Conservation (phyloP, 2,888 invertebrate species). For the Caenorhabditis uteleia region DNA sequence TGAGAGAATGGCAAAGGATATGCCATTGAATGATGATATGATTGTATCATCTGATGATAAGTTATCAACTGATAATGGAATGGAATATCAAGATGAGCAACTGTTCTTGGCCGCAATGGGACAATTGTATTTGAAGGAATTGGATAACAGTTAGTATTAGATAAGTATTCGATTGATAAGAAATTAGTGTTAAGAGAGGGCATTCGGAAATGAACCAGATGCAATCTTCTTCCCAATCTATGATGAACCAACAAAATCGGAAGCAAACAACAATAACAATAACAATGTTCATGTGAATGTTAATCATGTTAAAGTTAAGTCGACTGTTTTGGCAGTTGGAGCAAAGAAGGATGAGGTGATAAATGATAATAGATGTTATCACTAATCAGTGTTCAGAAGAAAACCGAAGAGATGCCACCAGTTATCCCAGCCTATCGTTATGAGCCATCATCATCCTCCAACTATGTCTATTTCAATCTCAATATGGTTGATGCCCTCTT, state of each 20-base stretch:
- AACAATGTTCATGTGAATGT: constrained; percentile 34
- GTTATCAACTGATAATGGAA: constrained; percentile 8
- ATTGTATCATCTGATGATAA: not conserved
- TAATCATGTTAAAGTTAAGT: constrained; percentile 19
- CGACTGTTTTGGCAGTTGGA: not conserved
- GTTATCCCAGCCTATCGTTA: constrained; percentile 10
- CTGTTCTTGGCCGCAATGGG: constrained; percentile 19
- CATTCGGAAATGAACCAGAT: constrained; percentile 13
- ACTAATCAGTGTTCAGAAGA: constrained; percentile 15
- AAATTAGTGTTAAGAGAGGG: too few relatives aligned
- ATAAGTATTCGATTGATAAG: too few relatives aligned
- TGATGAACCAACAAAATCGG: constrained; percentile 1
- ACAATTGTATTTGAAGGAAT: constrained; percentile 18
- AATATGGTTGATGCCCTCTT: constrained; percentile 12
- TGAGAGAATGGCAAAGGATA: constrained; percentile 2
- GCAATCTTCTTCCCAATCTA: constrained; percentile 10
- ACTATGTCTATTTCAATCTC: constrained; percentile 25
- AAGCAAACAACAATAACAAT: constrained; percentile 28
- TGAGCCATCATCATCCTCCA: constrained; percentile 13
- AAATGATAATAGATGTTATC: constrained; percentile 6
- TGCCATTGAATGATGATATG: constrained; percentile 21
- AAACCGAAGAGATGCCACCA: constrained; percentile 6
- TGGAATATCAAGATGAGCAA: constrained; percentile 24
- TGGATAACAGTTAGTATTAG: not conserved
- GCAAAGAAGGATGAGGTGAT: not conserved